Percentiles rank a stretch among this genome's conserved stretches.
Evolutionary conservation across 2,113 vertebrate species (phyloP).

Genomic region (Sardina pilchardus): DNA sequence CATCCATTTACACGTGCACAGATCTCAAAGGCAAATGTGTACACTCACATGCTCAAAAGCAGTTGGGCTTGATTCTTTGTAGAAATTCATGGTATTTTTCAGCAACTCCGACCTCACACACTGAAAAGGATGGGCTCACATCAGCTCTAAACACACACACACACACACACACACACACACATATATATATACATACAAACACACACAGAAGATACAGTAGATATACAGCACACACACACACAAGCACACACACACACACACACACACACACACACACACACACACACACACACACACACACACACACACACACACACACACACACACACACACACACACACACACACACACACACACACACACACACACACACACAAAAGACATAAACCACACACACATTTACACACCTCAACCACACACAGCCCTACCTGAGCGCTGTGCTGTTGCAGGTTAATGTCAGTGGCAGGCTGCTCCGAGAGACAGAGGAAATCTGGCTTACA

Average conservation of each 20-base stretch:
- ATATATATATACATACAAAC: too few species aligned
- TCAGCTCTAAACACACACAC: too few species aligned
- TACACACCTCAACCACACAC: slow-evolving; percentile 7
- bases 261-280: slow-evolving; percentile 23
- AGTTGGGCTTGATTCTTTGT: neutral
- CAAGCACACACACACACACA: slow-evolving; percentile 11
- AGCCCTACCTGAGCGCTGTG: neutral
- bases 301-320: slow-evolving; percentile 1
- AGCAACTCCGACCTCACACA: neutral
- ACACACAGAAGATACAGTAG: too few species aligned
- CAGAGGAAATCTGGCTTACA: slow-evolving; percentile 34
- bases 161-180: too few species aligned
- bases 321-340: neutral
- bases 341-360: slow-evolving; percentile 25
- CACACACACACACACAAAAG: slow-evolving; percentile 33
- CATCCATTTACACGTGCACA: neutral
- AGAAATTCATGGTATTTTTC: neutral
- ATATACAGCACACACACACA: too few species aligned
- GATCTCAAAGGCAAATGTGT: neutral
- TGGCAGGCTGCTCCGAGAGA: slow-evolving; percentile 46
- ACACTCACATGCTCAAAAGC: neutral
- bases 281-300: too few species aligned
- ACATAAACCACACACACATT: slow-evolving; percentile 29
- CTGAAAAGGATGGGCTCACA: neutral
- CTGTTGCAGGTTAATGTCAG: neutral